Conservation (phyloP, 1,140 invertebrate genomes). For the Brachionus koreanus region DNA sequence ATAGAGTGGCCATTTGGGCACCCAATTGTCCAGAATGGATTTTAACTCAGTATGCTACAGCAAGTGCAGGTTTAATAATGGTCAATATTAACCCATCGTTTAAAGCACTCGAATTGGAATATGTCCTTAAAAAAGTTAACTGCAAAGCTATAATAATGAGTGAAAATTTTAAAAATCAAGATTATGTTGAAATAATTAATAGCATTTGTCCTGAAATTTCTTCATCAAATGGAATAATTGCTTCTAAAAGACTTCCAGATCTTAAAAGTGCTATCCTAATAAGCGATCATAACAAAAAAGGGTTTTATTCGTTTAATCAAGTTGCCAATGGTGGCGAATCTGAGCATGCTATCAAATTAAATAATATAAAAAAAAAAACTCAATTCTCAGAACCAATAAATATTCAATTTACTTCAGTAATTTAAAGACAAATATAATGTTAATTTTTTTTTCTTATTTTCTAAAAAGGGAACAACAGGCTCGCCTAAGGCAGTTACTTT, state of each 20-base stretch:
- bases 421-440: conserved; percentile 27
- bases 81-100: conserved; percentile 83
- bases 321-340: conserved; percentile 51
- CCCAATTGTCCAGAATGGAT: conserved; percentile 82
- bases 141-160: conserved; percentile 70
- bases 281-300: conserved; percentile 51
- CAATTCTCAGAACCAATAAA: conserved; percentile 69
- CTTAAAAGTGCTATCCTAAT: conserved; percentile 55
- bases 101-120: conserved; percentile 70
- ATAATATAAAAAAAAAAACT: conserved; percentile 60
- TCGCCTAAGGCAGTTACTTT: conserved; percentile 77
- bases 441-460: background rate
- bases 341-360: conserved; percentile 51
- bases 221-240: conserved; percentile 46
- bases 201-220: conserved; percentile 57
- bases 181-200: conserved; percentile 70
- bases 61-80: conserved; percentile 74
- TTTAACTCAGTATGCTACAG: conserved; percentile 70
- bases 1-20: conserved; percentile 80
- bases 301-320: conserved; percentile 53
- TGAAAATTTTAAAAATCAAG: conserved; percentile 65
- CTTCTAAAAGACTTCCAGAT: conserved; percentile 52
- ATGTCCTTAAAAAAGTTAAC: conserved; percentile 72
- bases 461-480: conserved; percentile 69
- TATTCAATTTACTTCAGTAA: conserved; percentile 78